These are phyloP conservation scores for Tympanoctomys barrerae DNA, from an alignment of 2,797 vertebrate species.

Conservation along the genomic window DNA sequence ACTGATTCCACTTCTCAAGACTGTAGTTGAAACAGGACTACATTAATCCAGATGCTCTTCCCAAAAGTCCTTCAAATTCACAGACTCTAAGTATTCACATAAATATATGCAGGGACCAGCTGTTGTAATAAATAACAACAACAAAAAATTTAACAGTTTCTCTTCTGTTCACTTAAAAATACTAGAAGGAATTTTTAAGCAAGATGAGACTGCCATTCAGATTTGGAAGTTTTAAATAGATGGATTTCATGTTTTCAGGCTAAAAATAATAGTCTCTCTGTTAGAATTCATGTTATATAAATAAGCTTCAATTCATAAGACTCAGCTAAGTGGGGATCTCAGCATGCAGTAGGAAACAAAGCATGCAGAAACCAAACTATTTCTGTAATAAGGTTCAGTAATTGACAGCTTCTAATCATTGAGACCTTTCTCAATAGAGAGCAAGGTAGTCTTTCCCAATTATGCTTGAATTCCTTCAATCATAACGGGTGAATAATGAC, in stretches of 20 bases:
- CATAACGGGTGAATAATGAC: neutral
- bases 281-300: constrained; percentile 28
- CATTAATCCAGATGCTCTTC: constrained; percentile 41
- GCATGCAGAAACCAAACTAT: constrained; percentile 46
- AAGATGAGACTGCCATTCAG: constrained; percentile 66
- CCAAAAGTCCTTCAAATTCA: constrained; percentile 54
- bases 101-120: constrained; percentile 6
- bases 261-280: constrained; percentile 74
- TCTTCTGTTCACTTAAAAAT: constrained; percentile 48
- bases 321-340: neutral
- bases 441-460: constrained; percentile 20
- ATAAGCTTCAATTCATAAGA: constrained; percentile 54
- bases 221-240: constrained; percentile 59
- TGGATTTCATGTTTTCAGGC: constrained; percentile 70
- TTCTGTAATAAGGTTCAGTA: constrained; percentile 59
- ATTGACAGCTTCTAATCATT: constrained; percentile 10
- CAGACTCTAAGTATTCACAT: constrained; percentile 32
- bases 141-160: constrained; percentile 18
- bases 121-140: constrained; percentile 75
- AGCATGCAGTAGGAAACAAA: neutral
- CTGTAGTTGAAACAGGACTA: neutral
- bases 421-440: neutral
- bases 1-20: accelerated
- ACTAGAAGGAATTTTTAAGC: constrained; percentile 67
- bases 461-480: neutral